A percentile compares a stretch with the other conserved stretches of the same genome.
phyloP scores from a whole-genome alignment of 1,140 invertebrate species.

The Anoplolepis gracilipes region DNA sequence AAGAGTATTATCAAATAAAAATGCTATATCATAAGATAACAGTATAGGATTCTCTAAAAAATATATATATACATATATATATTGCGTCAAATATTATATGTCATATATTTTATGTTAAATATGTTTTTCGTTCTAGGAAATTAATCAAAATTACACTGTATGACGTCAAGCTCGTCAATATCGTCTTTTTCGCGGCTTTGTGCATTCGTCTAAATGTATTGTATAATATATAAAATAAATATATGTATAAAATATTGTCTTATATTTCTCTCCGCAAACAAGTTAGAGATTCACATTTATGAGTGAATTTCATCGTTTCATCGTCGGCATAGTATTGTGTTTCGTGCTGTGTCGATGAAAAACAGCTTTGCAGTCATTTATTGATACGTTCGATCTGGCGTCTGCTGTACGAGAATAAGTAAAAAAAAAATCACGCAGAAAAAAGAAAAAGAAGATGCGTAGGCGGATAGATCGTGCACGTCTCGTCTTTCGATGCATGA shows the following conservation, averaged over 20 bases:
- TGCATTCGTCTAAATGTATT: background rate
- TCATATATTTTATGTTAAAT: background rate
- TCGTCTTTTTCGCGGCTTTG: background rate
- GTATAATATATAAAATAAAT: too few relatives aligned
- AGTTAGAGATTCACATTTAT: constrained; percentile 5
- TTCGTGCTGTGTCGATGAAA: background rate
- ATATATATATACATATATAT: too few relatives aligned
- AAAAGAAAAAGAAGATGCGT: constrained; percentile 23
- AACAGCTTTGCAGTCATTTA: constrained; percentile 46
- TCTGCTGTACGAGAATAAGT: constrained; percentile 24
- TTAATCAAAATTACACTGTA: background rate
- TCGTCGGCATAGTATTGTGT: background rate
- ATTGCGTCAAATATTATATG: too few relatives aligned
- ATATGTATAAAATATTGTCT: constrained; percentile 15
- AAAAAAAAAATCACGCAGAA: constrained; percentile 40
- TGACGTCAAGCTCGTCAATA: background rate
- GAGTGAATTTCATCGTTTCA: background rate
- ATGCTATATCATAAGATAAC: background rate
- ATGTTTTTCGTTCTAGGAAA: background rate
- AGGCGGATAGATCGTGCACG: constrained; percentile 32
- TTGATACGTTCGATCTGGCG: constrained; percentile 20
- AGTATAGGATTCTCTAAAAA: background rate
- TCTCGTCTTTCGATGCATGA: background rate
- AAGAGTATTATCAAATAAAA: background rate
- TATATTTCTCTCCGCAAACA: background rate